Evolutionary conservation across 2,113 vertebrate species (phyloP).

Genomic region (Acinonyx jubatus): DNA sequence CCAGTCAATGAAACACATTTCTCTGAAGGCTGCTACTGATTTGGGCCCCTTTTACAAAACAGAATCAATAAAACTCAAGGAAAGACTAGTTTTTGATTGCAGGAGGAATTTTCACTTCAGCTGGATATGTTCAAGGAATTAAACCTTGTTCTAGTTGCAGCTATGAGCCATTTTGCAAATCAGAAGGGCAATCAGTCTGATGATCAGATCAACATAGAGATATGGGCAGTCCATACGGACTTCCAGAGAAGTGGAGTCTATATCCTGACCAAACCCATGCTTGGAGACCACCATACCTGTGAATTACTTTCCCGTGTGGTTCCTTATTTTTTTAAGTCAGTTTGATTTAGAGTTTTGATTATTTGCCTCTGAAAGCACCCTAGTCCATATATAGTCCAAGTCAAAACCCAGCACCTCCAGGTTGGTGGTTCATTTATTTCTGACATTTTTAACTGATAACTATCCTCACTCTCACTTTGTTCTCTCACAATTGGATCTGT

Average conservation of each 20-base stretch:
- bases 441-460: not conserved
- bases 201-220: not conserved
- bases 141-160: not conserved
- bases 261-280: not conserved
- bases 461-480: not conserved
- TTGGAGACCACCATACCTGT: not conserved
- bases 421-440: not conserved
- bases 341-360: not conserved
- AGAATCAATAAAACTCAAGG: not conserved
- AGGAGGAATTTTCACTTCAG: not conserved
- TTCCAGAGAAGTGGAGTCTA: not conserved
- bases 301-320: not conserved
- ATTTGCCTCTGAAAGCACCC: not conserved
- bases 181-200: not conserved
- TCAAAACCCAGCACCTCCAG: not conserved
- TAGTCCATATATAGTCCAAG: not conserved
- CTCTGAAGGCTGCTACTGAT: not conserved
- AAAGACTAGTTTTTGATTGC: not conserved
- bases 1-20: not conserved
- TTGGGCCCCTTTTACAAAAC: not conserved
- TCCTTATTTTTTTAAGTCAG: not conserved
- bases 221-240: not conserved
- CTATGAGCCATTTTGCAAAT: not conserved
- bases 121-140: not conserved
- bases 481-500: not conserved